Conservation (phyloP, 1,140 invertebrate species). For the Drosophila eugracilis region DNA sequence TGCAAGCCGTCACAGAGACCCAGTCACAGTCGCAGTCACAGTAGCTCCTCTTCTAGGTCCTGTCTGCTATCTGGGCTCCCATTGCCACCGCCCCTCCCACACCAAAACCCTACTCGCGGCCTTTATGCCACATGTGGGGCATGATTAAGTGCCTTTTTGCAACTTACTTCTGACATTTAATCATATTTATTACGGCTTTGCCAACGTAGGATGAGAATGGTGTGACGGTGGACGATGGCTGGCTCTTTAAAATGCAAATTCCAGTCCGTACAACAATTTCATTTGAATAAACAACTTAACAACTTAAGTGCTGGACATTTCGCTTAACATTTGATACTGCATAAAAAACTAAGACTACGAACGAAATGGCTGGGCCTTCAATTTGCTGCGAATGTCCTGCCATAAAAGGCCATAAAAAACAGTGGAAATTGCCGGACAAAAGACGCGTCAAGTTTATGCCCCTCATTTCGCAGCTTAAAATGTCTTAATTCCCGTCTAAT, state of each 20-base stretch:
- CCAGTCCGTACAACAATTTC: conserved; percentile 55
- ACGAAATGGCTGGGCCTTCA: conserved; percentile 37
- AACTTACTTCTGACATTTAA: conserved; percentile 74
- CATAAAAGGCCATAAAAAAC: conserved; percentile 54
- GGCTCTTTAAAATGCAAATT: conserved; percentile 72
- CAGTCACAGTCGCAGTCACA: conserved; percentile 14
- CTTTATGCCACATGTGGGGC: conserved; percentile 62
- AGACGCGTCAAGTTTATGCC: conserved; percentile 63
- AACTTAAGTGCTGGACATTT: conserved; percentile 53
- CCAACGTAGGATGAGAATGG: neutral
- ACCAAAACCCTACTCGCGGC: neutral
- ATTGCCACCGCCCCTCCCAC: neutral
- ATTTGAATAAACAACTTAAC: conserved; percentile 62
- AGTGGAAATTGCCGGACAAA: conserved; percentile 37
- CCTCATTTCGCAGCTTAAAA: conserved; percentile 64
- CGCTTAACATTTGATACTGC: conserved; percentile 68
- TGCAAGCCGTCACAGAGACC: conserved; percentile 41
- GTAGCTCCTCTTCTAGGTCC: neutral
- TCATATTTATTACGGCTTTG: conserved; percentile 64
- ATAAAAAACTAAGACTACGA: conserved; percentile 58
- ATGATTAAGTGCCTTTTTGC: conserved; percentile 75
- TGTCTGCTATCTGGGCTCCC: conserved; percentile 22
- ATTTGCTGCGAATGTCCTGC: conserved; percentile 61
- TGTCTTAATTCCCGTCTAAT: conserved; percentile 73
- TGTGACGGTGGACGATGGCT: neutral